Percentiles rank a stretch among this genome's conserved stretches.
phyloP scores from a whole-genome alignment of 2,888 invertebrate genomes.

The Cartodere bifasciata region DNA sequence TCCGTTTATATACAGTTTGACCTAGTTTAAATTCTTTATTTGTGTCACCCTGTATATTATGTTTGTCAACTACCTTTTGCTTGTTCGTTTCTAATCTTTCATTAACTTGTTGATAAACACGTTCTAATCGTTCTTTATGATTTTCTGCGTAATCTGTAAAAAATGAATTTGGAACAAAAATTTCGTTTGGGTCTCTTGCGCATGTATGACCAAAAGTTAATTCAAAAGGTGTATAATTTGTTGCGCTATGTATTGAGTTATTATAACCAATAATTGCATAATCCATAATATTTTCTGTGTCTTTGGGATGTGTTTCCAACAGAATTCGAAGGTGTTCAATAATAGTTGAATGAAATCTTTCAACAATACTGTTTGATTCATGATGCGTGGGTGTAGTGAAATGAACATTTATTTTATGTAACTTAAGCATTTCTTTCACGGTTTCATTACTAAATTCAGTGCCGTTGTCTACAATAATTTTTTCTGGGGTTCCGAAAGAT shows the following conservation, averaged over 20 bases:
- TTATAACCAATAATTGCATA: constrained; percentile 3
- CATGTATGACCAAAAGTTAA: constrained; percentile 2
- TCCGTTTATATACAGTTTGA: constrained; percentile 1
- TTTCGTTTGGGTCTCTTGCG: constrained; percentile 2
- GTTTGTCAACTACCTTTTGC: too few relatives aligned
- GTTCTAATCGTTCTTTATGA: too few relatives aligned
- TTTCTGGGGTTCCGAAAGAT: background rate
- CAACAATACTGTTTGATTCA: constrained; percentile 3
- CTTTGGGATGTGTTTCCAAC: background rate
- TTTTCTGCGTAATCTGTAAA: constrained; percentile 1
- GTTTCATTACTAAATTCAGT: constrained; percentile 4
- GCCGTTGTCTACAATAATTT: constrained; percentile 4
- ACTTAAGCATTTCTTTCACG: constrained; percentile 2
- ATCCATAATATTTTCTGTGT: background rate
- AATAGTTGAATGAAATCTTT: background rate
- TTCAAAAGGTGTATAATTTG: constrained; percentile 2
- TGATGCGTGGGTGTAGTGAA: constrained; percentile 5
- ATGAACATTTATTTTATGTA: constrained; percentile 3
- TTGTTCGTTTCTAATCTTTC: too few relatives aligned
- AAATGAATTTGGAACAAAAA: constrained; percentile 1
- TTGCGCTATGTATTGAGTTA: constrained; percentile 3
- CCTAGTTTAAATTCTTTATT: background rate
- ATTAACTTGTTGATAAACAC: too few relatives aligned
- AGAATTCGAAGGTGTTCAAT: background rate
- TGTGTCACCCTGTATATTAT: too few relatives aligned